These are phyloP conservation scores for Ceyx melanurus DNA, from an alignment of 2,113 vertebrate species.

Conservation along the genomic window DNA sequence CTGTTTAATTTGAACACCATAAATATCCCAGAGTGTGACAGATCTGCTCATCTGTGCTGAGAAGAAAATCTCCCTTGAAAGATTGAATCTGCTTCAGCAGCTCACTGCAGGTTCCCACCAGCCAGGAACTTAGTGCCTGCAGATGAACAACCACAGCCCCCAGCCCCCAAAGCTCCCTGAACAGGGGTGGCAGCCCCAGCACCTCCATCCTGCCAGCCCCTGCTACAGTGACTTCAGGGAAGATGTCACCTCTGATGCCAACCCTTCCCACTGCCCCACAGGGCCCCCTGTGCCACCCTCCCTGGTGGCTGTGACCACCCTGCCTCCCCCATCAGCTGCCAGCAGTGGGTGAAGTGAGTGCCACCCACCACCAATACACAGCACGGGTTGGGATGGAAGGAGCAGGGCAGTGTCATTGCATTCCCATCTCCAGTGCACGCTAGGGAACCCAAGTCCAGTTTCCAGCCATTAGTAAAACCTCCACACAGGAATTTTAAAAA, in stretches of 20 bases:
- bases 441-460: background rate
- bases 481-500: constrained; percentile 8
- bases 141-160: fast-evolving
- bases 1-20: background rate
- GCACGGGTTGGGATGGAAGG: background rate
- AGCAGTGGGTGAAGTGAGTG: background rate
- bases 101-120: background rate
- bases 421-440: background rate
- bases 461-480: constrained; percentile 9
- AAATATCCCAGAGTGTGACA: background rate
- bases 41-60: background rate
- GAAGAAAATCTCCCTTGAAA: background rate
- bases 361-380: background rate
- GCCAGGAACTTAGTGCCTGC: background rate
- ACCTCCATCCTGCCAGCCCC: background rate
- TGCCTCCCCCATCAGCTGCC: background rate
- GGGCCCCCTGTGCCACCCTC: background rate
- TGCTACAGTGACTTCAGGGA: background rate
- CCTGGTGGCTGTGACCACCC: background rate
- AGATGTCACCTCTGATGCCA: fast-evolving
- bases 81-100: background rate
- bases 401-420: background rate
- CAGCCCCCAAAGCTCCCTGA: background rate
- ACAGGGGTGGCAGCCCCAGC: background rate
- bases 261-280: background rate